phyloP scores from a whole-genome alignment of 2,797 vertebrate species.

The Anomalospiza imberbis region DNA sequence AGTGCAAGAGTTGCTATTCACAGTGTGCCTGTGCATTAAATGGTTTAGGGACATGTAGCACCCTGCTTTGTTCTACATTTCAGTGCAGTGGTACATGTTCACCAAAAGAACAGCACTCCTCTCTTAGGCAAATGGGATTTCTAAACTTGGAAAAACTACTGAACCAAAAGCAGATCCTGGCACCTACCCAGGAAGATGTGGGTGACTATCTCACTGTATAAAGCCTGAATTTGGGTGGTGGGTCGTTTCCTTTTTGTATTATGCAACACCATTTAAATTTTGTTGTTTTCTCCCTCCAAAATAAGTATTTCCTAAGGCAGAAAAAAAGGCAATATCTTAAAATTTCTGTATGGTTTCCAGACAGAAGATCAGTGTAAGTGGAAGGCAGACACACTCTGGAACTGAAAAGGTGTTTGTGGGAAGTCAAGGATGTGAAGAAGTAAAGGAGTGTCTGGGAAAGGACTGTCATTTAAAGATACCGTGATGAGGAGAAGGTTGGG shows the following conservation, averaged over 20 bases:
- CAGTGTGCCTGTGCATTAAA: not conserved
- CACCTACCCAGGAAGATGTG: not conserved
- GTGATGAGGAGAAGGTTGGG: not conserved
- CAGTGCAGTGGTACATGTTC: not conserved
- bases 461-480: not conserved
- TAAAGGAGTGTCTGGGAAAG: not conserved
- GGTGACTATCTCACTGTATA: not conserved
- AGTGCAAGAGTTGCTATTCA: not conserved
- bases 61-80: not conserved
- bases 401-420: not conserved
- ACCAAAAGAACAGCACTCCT: not conserved
- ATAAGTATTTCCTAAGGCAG: not conserved
- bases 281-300: not conserved
- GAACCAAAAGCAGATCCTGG: not conserved
- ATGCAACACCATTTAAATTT: not conserved
- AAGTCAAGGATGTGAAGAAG: not conserved
- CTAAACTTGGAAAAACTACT: not conserved
- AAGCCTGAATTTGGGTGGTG: not conserved
- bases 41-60: not conserved
- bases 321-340: not conserved
- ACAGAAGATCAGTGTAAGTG: not conserved
- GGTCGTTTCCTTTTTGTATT: not conserved
- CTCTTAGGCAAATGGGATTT: not conserved
- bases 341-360: not conserved
- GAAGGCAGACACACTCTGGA: not conserved